Percentiles rank a stretch among this genome's conserved stretches.
These are phyloP conservation scores for Chaetura pelagica DNA, from an alignment of 2,113 vertebrate genomes.

Conservation along the genomic window DNA sequence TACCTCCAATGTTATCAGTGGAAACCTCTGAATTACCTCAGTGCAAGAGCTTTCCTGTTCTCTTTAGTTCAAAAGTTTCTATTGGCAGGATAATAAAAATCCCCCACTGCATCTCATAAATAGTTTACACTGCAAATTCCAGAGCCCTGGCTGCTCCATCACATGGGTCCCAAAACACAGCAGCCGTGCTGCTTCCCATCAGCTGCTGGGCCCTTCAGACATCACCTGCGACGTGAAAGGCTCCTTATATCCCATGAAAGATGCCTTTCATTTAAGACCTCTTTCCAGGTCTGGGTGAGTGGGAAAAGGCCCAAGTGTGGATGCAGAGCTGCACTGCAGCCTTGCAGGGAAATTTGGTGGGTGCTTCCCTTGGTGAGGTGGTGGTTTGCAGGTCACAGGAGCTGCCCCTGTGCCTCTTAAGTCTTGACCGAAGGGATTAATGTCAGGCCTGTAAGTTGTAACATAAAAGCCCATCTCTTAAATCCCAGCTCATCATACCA, in stretches of 20 bases:
- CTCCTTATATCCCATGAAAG: not conserved
- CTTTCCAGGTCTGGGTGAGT: not conserved
- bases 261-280: not conserved
- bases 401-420: not conserved
- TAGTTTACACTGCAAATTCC: constrained; percentile 33
- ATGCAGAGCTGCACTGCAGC: not conserved
- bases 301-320: rapidly evolving
- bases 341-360: not conserved
- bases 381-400: not conserved
- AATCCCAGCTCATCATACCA: not conserved
- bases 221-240: not conserved
- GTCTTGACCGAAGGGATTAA: not conserved
- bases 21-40: not conserved
- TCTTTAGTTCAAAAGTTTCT: constrained; percentile 1
- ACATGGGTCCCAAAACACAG: not conserved
- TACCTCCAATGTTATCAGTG: not conserved
- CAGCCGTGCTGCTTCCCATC: not conserved
- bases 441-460: not conserved
- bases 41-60: not conserved
- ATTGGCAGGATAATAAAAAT: constrained; percentile 6
- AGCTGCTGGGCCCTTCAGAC: not conserved
- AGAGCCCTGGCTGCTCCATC: not conserved
- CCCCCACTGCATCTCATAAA: not conserved
- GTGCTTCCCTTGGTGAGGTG: not conserved
- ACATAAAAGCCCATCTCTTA: not conserved